A percentile compares a stretch with the other conserved stretches of the same genome.
Evolutionary conservation across 2,113 vertebrate genomes (phyloP).

Genomic region (Gymnobelideus leadbeateri): DNA sequence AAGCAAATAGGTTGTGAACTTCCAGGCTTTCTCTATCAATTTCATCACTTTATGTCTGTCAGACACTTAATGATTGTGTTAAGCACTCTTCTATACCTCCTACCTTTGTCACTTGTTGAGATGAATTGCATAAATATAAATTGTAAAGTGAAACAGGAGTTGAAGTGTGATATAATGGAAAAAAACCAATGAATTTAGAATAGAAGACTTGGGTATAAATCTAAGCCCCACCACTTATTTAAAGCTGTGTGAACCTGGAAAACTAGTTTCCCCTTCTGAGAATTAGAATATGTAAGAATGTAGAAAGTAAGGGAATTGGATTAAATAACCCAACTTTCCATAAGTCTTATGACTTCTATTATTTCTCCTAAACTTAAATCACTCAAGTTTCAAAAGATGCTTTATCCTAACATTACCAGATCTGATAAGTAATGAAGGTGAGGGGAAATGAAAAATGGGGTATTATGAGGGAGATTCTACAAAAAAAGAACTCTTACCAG

Average conservation of each 20-base stretch:
- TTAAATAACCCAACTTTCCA: too few relatives aligned
- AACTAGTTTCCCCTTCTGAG: background rate
- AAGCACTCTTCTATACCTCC: background rate
- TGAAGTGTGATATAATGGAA: background rate
- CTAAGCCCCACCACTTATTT: background rate
- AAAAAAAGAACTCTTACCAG: background rate
- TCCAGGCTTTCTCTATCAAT: background rate
- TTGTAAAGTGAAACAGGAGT: background rate
- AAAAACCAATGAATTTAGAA: background rate
- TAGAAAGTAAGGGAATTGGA: background rate
- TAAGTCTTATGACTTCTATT: too few relatives aligned
- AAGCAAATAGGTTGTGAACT: slow-evolving; percentile 34
- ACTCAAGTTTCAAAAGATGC: slow-evolving; percentile 20
- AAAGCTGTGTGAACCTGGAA: background rate
- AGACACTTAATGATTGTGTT: background rate
- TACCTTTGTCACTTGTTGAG: background rate
- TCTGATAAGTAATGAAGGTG: background rate
- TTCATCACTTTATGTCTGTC: too few relatives aligned
- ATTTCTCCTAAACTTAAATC: background rate
- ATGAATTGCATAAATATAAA: background rate
- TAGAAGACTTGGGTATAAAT: background rate
- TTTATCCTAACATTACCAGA: background rate
- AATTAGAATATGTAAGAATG: background rate
- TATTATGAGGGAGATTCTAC: background rate
- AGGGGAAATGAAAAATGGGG: slow-evolving; percentile 5